phyloP scores from a whole-genome alignment of 2,113 vertebrate genomes.

The Sinocyclocheilus rhinocerous region DNA sequence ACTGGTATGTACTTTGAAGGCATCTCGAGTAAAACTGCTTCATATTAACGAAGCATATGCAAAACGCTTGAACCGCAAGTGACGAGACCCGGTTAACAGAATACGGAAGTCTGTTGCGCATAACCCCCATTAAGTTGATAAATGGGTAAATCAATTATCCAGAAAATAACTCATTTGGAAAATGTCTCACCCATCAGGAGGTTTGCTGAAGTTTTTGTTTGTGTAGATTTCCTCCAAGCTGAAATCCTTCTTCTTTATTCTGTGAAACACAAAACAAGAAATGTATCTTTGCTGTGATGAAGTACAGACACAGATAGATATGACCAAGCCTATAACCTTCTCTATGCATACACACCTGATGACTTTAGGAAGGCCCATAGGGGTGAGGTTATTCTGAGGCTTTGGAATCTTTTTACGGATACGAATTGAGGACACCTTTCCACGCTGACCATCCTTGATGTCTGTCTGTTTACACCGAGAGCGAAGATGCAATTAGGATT shows the following conservation, averaged over 20 bases:
- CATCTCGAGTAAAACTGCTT: too few species aligned
- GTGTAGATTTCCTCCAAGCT: conserved; percentile 93
- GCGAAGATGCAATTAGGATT: too few species aligned
- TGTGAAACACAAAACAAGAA: conserved; percentile 57
- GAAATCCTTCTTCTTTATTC: conserved; percentile 89
- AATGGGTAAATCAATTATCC: not conserved
- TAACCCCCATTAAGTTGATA: not conserved
- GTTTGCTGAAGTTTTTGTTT: conserved; percentile 88
- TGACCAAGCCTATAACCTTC: not conserved
- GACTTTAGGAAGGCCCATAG: conserved; percentile 87
- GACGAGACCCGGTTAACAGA: too few species aligned
- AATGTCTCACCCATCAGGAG: conserved; percentile 80
- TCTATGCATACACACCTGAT: conserved; percentile 73
- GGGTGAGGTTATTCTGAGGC: conserved; percentile 84
- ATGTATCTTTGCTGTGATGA: not conserved
- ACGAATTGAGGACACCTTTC: conserved; percentile 85
- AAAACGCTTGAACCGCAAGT: too few species aligned
- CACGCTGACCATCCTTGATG: conserved; percentile 64
- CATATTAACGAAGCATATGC: too few species aligned
- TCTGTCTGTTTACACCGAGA: conserved; percentile 45
- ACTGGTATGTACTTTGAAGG: too few species aligned
- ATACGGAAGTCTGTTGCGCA: too few species aligned
- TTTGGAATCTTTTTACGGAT: conserved; percentile 82
- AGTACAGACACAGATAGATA: not conserved
- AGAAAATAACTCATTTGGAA: not conserved